phyloP scores from a whole-genome alignment of 2,113 vertebrate genomes.

The Melanocharis versteri region DNA sequence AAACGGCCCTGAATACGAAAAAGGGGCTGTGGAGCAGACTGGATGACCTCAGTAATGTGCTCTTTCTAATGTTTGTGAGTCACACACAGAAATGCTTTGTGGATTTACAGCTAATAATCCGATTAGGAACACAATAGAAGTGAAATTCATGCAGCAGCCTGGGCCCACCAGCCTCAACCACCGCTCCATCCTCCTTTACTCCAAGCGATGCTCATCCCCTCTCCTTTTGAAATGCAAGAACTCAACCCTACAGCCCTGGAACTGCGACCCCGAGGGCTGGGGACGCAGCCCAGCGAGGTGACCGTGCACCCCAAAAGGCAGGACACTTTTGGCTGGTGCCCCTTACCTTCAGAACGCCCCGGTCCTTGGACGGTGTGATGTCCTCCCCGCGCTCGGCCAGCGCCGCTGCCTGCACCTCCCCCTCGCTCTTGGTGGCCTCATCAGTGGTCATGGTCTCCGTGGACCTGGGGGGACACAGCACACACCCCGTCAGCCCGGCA shows the following conservation, averaged over 20 bases:
- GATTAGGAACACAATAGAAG: slow-evolving; percentile 27
- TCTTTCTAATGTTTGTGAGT: slow-evolving; percentile 33
- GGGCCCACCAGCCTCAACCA: neutral
- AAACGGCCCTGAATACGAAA: neutral
- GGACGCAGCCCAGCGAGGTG: accelerated
- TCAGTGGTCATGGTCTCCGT: slow-evolving; percentile 86
- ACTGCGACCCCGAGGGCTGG: neutral
- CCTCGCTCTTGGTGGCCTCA: slow-evolving; percentile 77
- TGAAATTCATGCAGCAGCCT: neutral
- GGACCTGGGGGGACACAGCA: slow-evolving; percentile 7
- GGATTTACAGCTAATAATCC: slow-evolving; percentile 36
- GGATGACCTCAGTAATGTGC: slow-evolving; percentile 27
- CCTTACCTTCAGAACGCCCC: slow-evolving; percentile 89
- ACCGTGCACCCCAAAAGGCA: neutral
- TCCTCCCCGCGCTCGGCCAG: slow-evolving; percentile 82
- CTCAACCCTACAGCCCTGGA: neutral
- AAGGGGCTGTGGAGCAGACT: neutral
- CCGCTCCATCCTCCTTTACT: neutral
- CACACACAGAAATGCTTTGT: slow-evolving; percentile 13
- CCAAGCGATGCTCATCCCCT: neutral
- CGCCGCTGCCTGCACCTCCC: slow-evolving; percentile 66
- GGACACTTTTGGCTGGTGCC: neutral
- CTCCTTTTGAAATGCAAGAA: neutral
- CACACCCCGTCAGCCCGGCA: accelerated
- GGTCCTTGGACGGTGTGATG: slow-evolving; percentile 82